These are phyloP conservation scores for Drosophila nasuta DNA, from an alignment of 1,140 invertebrate genomes.

Conservation along the genomic window DNA sequence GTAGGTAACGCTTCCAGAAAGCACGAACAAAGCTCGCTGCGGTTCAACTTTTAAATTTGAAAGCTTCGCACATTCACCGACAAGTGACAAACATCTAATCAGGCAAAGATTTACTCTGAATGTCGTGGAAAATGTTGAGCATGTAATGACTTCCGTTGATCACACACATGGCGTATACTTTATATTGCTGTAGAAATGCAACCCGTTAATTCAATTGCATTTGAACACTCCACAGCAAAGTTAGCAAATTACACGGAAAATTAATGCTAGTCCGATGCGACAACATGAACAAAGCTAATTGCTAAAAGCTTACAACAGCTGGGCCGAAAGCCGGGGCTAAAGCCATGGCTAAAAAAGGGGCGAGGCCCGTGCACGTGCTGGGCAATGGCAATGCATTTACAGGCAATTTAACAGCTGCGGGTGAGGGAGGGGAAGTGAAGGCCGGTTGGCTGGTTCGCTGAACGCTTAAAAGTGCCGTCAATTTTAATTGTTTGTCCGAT, in stretches of 20 bases:
- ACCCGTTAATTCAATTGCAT: background rate
- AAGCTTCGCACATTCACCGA: background rate
- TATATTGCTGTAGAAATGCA: conserved; percentile 4
- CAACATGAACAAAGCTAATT: conserved; percentile 63
- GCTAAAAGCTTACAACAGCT: conserved; percentile 21
- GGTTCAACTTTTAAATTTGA: background rate
- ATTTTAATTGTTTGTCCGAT: conserved; percentile 82
- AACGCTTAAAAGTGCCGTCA: conserved; percentile 77
- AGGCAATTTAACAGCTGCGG: conserved; percentile 69
- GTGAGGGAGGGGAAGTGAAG: background rate
- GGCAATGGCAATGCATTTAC: conserved; percentile 62
- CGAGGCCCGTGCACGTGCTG: conserved; percentile 62
- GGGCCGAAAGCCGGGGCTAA: background rate
- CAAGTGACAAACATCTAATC: background rate
- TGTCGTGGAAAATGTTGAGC: background rate
- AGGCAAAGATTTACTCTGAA: conserved; percentile 9
- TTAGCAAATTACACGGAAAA: conserved; percentile 34
- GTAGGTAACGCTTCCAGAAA: background rate
- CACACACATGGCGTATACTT: conserved; percentile 48
- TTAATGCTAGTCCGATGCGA: conserved; percentile 46
- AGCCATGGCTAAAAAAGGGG: conserved; percentile 7
- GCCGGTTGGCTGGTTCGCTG: background rate
- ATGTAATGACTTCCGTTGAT: background rate
- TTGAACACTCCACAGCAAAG: conserved; percentile 25
- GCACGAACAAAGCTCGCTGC: background rate